These are phyloP conservation scores for Patella pellucida DNA, from an alignment of 2,888 invertebrate genomes.

Conservation along the genomic window DNA sequence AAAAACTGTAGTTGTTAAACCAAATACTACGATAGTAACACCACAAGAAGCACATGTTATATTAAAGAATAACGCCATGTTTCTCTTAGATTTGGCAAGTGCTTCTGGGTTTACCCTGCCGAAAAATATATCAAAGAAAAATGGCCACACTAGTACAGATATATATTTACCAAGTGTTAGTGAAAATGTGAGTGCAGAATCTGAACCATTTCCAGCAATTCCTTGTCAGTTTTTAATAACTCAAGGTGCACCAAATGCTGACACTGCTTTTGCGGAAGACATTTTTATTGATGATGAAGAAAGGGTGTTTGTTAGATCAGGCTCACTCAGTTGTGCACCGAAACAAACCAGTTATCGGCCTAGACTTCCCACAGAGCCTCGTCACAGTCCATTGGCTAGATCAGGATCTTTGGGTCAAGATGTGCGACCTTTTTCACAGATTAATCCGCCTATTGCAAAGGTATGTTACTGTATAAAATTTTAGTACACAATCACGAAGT, in stretches of 20 bases:
- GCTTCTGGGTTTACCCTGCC: slow-evolving; percentile 75
- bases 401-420: slow-evolving; percentile 64
- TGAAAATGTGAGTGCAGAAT: slow-evolving; percentile 59
- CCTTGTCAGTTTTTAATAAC: slow-evolving; percentile 64
- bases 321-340: slow-evolving; percentile 55
- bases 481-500: background rate
- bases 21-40: slow-evolving; percentile 37
- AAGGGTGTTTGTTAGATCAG: slow-evolving; percentile 61
- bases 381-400: slow-evolving; percentile 62
- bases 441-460: slow-evolving; percentile 53
- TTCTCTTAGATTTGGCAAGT: slow-evolving; percentile 89
- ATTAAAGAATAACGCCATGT: slow-evolving; percentile 94
- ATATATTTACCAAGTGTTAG: slow-evolving; percentile 63
- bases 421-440: slow-evolving; percentile 50
- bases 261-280: slow-evolving; percentile 69
- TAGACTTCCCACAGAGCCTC: slow-evolving; percentile 61
- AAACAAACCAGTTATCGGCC: slow-evolving; percentile 50
- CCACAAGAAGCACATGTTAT: slow-evolving; percentile 76
- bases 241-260: slow-evolving; percentile 62
- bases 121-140: slow-evolving; percentile 51
- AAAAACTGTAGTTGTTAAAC: slow-evolving; percentile 31
- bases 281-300: slow-evolving; percentile 64
- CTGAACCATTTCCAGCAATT: slow-evolving; percentile 64
- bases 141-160: slow-evolving; percentile 45
- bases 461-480: slow-evolving; percentile 31